Base-by-base conservation (phyloP, 2,888 invertebrate species). In the Atethmia centrago region DNA sequence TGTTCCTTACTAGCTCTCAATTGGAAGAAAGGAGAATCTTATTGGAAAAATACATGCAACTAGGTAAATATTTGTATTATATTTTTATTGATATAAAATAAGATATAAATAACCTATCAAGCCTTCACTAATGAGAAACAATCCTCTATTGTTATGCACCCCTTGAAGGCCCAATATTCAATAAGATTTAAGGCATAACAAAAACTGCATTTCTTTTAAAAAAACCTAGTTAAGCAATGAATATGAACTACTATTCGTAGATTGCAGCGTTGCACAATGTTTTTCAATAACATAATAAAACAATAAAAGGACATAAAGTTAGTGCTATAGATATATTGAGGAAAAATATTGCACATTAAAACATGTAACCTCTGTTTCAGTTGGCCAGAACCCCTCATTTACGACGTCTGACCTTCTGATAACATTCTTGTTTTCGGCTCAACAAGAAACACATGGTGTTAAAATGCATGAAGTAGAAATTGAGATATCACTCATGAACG, bases 1-100 rank as follows among this genome's bases (percentile, higher is more conserved):
- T 98, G 77, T 97, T 99, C 72, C 96, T 99, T 68, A 98, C 99
- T 28, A 97, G 97, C 77, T 97, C 97, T 82, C 99, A 99, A 93
- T 95, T 99, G 77, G 99, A 99, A 92, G 98, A 99, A 89, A 96
- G 99, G 86, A 97, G 99, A 90, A 94, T 97, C 53, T 97, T 97
- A 76, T 95, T 99, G 88, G 99, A 99, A 94, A 98, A 99, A 94
- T 99, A 99, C 93, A 97, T 99, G 88, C 99, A 99, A 96, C 97
- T 98, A 87, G 97, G 98, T 98, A 94, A 95, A 12, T 74, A 42
- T 61, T 31, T 12, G 28, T 28, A 40, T 21, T 12, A 64, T n/a
- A 47, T 21, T 68, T 10, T 10, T 16, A 16, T 3, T 68, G 14
- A n/a, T 31, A 8, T 45, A 62, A n/a, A 42, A 36, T 63, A n/a